phyloP scores from a whole-genome alignment of 2,113 vertebrate species.

The Nannospalax galili region DNA sequence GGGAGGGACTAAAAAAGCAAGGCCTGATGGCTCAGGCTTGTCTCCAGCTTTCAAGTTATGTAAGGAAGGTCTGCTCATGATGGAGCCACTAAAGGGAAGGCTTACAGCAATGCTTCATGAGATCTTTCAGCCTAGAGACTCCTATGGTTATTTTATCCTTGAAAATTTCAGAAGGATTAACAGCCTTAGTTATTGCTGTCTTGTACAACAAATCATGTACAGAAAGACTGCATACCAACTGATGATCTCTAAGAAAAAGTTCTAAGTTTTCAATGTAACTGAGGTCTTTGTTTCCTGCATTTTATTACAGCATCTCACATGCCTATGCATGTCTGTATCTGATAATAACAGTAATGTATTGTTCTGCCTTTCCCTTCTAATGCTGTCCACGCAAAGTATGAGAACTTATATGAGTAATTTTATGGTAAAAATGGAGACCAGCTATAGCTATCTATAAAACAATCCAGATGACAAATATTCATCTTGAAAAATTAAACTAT shows the following conservation, averaged over 20 bases:
- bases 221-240: background rate
- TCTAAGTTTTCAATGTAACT: background rate
- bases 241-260: slow-evolving; percentile 15
- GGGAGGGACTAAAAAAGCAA: slow-evolving; percentile 67
- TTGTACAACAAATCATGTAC: background rate
- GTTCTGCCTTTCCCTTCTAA: background rate
- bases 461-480: background rate
- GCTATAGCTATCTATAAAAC: background rate
- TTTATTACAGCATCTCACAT: background rate
- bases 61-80: slow-evolving; percentile 39
- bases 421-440: background rate
- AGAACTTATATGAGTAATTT: background rate
- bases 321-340: background rate
- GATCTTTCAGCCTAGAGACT: background rate
- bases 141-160: slow-evolving; percentile 1
- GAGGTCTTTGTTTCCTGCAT: background rate
- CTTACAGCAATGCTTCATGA: background rate
- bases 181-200: background rate
- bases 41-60: slow-evolving; percentile 69
- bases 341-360: background rate
- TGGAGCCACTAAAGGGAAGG: slow-evolving; percentile 1
- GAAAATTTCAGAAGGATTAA: background rate
- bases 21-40: slow-evolving; percentile 40
- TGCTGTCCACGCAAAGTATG: background rate
- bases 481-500: background rate